Evolutionary conservation across 2,888 invertebrate genomes (phyloP).

Genomic region (Volucella bombylans): DNA sequence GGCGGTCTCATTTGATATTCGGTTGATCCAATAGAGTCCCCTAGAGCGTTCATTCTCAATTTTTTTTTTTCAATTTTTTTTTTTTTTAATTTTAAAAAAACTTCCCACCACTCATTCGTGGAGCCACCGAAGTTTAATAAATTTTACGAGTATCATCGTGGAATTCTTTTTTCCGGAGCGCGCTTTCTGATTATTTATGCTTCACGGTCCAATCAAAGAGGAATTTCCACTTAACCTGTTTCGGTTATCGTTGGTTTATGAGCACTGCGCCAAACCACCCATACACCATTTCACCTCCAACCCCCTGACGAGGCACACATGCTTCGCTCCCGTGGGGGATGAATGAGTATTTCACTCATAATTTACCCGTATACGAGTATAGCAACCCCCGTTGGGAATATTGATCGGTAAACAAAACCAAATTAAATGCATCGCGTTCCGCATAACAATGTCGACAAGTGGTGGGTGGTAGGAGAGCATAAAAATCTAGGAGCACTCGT

Average conservation of each 20-base stretch:
- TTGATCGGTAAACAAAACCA: constrained; percentile 30
- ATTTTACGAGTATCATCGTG: neutral
- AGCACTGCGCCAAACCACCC: neutral
- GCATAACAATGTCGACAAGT: neutral
- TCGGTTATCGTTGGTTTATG: constrained; percentile 35
- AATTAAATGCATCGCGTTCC: constrained; percentile 34
- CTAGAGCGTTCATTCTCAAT: too few relatives aligned
- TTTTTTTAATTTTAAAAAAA: too few relatives aligned
- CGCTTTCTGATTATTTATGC: constrained; percentile 16
- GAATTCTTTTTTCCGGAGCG: neutral
- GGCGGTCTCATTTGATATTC: too few relatives aligned
- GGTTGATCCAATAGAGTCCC: too few relatives aligned
- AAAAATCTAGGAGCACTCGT: too few relatives aligned
- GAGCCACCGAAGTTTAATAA: constrained; percentile 5
- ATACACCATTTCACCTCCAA: neutral
- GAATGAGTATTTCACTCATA: constrained; percentile 15
- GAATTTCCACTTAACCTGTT: constrained; percentile 59
- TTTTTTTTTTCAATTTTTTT: too few relatives aligned
- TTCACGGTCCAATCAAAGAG: constrained; percentile 30
- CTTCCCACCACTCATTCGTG: neutral
- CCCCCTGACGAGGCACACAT: neutral
- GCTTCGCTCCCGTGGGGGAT: constrained; percentile 12
- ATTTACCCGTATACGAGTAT: constrained; percentile 2
- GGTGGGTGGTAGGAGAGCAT: too few relatives aligned
- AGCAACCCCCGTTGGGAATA: constrained; percentile 16